Percentiles rank a stretch among this genome's conserved stretches.
Evolutionary conservation across 2,113 vertebrate species (phyloP).

Genomic region (Pleuronectes platessa): DNA sequence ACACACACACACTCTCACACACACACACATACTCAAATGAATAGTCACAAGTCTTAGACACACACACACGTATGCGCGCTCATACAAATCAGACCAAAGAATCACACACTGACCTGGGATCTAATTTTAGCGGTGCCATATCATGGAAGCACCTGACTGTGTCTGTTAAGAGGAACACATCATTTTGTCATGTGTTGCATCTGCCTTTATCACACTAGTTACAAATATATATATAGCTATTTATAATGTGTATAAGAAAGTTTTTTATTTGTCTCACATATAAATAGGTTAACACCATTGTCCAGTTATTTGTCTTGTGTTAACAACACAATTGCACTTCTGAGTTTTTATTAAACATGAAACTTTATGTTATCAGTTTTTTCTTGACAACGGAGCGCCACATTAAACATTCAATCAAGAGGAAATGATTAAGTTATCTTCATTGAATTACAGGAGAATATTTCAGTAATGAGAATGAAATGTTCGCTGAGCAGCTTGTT

Average conservation of each 20-base stretch:
- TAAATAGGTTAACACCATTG: background rate
- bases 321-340: background rate
- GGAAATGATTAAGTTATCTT: background rate
- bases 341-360: too few relatives aligned
- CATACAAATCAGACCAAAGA: constrained; percentile 49
- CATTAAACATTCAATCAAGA: background rate
- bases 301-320: background rate
- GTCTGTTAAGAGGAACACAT: constrained; percentile 61
- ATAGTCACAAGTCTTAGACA: background rate
- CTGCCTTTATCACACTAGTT: constrained; percentile 22
- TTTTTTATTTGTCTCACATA: background rate
- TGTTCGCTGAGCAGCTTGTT: background rate
- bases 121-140: constrained; percentile 71
- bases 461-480: background rate
- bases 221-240: background rate
- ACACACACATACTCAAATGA: background rate
- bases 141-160: constrained; percentile 68
- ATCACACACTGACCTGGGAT: constrained; percentile 64
- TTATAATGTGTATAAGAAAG: background rate
- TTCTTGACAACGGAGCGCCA: background rate
- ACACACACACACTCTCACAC: background rate
- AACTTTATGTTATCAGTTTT: too few relatives aligned
- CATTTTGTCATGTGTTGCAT: constrained; percentile 33
- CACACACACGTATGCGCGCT: constrained; percentile 2
- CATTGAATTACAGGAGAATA: constrained; percentile 5